Evolutionary conservation across 1,140 invertebrate genomes (phyloP).

Genomic region (Harpegnathos saltator): DNA sequence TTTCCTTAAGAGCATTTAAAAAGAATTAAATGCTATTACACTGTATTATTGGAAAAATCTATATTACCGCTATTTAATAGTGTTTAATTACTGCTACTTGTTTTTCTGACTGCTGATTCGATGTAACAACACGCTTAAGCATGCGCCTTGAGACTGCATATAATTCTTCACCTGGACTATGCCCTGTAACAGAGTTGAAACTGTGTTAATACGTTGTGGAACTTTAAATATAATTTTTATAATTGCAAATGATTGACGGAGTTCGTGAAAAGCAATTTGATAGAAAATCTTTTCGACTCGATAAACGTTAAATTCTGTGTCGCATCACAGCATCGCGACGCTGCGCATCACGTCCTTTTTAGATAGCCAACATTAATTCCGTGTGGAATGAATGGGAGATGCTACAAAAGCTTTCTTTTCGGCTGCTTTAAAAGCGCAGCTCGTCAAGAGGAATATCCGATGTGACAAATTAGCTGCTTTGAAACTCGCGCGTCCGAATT

Average conservation of each 20-base stretch:
- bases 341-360: conserved; percentile 1
- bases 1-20: too few species aligned
- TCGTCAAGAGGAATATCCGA: conserved; percentile 47
- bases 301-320: neutral
- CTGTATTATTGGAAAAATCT: too few species aligned
- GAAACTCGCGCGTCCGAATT: conserved; percentile 44
- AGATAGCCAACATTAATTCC: conserved; percentile 33
- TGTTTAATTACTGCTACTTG: too few species aligned
- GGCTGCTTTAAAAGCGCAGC: conserved; percentile 24
- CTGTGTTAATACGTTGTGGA: too few species aligned
- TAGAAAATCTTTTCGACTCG: neutral
- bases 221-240: too few species aligned
- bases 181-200: too few species aligned
- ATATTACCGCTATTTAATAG: too few species aligned
- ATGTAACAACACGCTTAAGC: too few species aligned
- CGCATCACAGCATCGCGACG: neutral
- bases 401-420: conserved; percentile 52
- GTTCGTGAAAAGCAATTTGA: neutral
- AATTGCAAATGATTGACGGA: neutral
- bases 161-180: too few species aligned
- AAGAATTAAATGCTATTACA: too few species aligned
- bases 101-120: too few species aligned
- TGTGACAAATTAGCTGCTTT: conserved; percentile 59
- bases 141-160: too few species aligned
- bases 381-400: conserved; percentile 17